These are phyloP conservation scores for Sus cebifrons DNA, from an alignment of 2,797 vertebrate species.

Conservation along the genomic window DNA sequence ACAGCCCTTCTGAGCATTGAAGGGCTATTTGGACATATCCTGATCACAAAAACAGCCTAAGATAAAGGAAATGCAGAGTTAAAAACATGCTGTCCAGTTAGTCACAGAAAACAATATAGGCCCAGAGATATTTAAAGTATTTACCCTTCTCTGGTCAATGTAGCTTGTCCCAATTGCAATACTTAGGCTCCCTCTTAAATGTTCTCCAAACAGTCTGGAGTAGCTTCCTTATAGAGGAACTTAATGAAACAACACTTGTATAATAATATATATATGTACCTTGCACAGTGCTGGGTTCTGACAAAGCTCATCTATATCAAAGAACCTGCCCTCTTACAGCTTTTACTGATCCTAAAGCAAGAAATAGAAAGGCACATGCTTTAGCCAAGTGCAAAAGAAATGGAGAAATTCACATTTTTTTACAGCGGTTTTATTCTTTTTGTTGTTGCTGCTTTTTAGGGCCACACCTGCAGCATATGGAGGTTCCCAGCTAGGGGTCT, in stretches of 20 bases:
- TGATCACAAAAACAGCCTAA: not conserved
- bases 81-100: not conserved
- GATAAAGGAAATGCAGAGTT: not conserved
- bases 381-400: not conserved
- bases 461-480: too few relatives aligned
- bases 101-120: not conserved
- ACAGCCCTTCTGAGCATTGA: not conserved
- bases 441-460: too few relatives aligned
- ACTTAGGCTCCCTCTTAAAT: not conserved
- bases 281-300: not conserved
- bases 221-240: not conserved
- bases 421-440: not conserved
- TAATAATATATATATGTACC: not conserved
- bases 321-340: not conserved
- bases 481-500: too few relatives aligned
- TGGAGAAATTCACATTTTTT: not conserved
- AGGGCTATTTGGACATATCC: not conserved
- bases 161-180: not conserved
- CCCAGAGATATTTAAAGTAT: not conserved
- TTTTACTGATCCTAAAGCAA: not conserved
- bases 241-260: not conserved
- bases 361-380: not conserved
- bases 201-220: not conserved
- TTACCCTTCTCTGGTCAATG: not conserved
- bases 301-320: not conserved